Base-by-base conservation (phyloP, 2,888 invertebrate genomes). In the Xestia rhomboidea region DNA sequence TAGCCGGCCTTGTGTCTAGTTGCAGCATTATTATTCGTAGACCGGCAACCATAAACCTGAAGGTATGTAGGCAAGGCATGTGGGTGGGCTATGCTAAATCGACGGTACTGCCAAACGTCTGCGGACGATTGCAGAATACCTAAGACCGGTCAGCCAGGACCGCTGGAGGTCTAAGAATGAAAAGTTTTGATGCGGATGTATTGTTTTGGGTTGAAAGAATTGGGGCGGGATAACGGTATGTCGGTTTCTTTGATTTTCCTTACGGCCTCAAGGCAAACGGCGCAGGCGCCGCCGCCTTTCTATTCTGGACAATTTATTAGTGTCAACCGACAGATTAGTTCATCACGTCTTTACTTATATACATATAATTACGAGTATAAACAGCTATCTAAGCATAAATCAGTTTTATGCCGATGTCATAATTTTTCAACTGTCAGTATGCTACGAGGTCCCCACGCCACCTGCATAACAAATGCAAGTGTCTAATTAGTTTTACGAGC, bases 11-110 rank as follows among this genome's bases (percentile, higher is more conserved):
- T 93, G 93, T 75, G 87, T 82, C 90, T 91, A 90, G 90, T 89
- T 90, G 91, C 90, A 90, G 86, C 91, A 95, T 95, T 95, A 93
- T 92, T 94, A 95, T 95, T 95, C 94, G 84, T 90, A 79, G 87
- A 90, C 92, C 88, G 91, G 83, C 88, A 81, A 85, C 88, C 82
- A 91, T 92, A 92, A 93, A 92, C 89, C 90, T 89, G 89, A 87
- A 90, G 90, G 92, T 93, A 94, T 93, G 93, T 93, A 88, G 91
- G 88, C 87, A 90, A 90, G 83, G 74, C 80, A 70, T 89, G 93
- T 94, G 95, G 94, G 95, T 95, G 95, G 95, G 90, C 94, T 90
- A 86, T 88, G 90, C 88, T 90, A 89, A 92, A 85, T 86, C 84
- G 88, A 88, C 89, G 81, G 88, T 91, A 91, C 93, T 91, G 91